Evolutionary conservation across 1,140 invertebrate genomes (phyloP).

Genomic region (Melanaphis sacchari): DNA sequence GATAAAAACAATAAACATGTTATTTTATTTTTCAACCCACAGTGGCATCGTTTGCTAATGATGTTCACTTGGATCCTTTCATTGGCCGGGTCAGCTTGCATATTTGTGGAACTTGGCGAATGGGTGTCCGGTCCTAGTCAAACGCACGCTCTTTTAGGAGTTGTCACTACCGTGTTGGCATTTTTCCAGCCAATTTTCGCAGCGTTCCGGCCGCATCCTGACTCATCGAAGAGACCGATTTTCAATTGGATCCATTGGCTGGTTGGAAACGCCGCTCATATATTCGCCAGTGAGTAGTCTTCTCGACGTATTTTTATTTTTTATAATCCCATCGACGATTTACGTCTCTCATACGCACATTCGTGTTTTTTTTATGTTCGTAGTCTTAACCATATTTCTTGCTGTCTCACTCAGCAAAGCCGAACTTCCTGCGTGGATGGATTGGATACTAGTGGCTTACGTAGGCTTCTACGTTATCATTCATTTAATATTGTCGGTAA

Average conservation of each 20-base stretch:
- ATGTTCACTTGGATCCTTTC: constrained; percentile 81
- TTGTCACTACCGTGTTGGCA: constrained; percentile 78
- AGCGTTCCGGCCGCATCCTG: constrained; percentile 84
- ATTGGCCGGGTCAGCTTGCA: constrained; percentile 78
- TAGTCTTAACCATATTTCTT: constrained; percentile 93
- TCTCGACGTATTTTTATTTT: background rate
- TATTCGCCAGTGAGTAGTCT: constrained; percentile 80
- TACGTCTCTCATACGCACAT: background rate
- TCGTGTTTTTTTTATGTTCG: constrained; percentile 61
- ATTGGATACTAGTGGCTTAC: constrained; percentile 86
- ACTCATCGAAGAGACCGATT: constrained; percentile 77
- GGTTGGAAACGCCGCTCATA: constrained; percentile 90
- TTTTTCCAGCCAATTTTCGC: constrained; percentile 91
- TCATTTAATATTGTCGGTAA: constrained; percentile 89
- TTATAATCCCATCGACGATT: background rate
- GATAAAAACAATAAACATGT: background rate
- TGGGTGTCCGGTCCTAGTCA: constrained; percentile 75
- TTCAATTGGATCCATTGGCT: constrained; percentile 97
- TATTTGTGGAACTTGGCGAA: constrained; percentile 82
- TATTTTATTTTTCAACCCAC: constrained; percentile 27
- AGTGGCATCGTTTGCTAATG: constrained; percentile 89
- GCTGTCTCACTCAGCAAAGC: constrained; percentile 84
- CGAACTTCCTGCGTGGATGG: constrained; percentile 82
- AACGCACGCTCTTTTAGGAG: constrained; percentile 82
- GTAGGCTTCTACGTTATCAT: constrained; percentile 88